Conservation (phyloP, 2,888 invertebrate species). For the Pyrrhosoma nymphula region DNA sequence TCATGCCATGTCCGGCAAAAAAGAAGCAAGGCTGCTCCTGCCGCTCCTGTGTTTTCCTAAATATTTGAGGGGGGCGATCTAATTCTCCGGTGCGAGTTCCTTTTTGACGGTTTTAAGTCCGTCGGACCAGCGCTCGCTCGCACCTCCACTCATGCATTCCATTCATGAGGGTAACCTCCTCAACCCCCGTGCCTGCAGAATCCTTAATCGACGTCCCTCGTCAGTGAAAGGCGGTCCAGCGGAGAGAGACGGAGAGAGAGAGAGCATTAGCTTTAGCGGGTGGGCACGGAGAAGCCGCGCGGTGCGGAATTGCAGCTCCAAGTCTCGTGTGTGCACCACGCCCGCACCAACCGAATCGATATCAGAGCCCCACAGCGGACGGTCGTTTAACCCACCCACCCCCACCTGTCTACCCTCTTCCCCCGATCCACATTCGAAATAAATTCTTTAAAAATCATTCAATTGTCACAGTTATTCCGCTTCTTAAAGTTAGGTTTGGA, state of each 20-base stretch:
- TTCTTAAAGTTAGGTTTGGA: too few species aligned
- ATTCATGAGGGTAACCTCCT: neutral
- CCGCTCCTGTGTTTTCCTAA: neutral
- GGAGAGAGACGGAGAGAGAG: too few species aligned
- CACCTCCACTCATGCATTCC: neutral
- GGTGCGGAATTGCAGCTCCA: neutral
- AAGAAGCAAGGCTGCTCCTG: neutral
- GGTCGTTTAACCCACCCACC: neutral
- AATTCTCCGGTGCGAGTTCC: neutral
- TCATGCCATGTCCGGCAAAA: too few species aligned
- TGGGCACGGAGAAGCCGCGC: neutral
- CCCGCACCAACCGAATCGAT: constrained; percentile 23
- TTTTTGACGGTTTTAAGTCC: neutral
- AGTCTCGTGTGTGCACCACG: neutral
- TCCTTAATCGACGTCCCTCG: neutral
- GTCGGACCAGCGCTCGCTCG: neutral
- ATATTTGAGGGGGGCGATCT: neutral
- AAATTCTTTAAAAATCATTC: too few species aligned
- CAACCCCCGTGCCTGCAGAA: neutral
- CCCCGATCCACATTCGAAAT: too few species aligned
- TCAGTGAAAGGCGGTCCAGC: neutral
- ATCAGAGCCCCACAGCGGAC: neutral
- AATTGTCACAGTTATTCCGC: too few species aligned
- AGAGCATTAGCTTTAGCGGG: neutral
- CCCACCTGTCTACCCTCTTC: neutral